A percentile compares a stretch with the other conserved stretches of the same genome.
Evolutionary conservation across 2,113 vertebrate genomes (phyloP).

Genomic region (Trematocara nigrifrons): DNA sequence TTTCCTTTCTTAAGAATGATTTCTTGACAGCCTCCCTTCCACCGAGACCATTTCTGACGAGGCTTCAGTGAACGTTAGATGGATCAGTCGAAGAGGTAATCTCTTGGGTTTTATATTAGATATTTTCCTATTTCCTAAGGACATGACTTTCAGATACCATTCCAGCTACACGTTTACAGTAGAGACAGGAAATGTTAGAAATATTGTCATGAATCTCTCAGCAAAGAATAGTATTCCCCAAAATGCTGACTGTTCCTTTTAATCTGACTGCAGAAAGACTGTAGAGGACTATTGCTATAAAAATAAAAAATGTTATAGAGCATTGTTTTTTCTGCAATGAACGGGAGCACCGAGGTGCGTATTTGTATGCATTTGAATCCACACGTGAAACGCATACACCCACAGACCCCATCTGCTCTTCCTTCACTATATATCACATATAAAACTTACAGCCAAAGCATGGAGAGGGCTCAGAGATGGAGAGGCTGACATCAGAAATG

Average conservation of each 20-base stretch:
- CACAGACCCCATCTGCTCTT: not conserved
- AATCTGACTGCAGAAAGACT: not conserved
- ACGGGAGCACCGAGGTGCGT: not conserved
- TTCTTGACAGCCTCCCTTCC: no score
- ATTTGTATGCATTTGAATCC: not conserved
- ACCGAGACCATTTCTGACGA: no score
- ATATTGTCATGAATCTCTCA: not conserved
- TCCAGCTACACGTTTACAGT: not conserved
- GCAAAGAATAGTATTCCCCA: not conserved
- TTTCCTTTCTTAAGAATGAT: no score
- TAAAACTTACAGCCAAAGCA: conserved; percentile 19
- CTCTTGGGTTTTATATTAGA: no score
- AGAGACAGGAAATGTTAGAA: not conserved
- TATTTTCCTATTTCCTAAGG: no score
- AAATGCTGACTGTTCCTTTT: not conserved
- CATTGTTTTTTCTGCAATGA: not conserved
- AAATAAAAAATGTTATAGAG: not conserved
- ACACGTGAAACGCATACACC: not conserved
- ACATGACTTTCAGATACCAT: not conserved
- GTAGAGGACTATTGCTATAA: not conserved
- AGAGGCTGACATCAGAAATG: conserved; percentile 39
- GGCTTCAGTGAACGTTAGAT: no score
- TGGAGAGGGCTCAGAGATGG: not conserved
- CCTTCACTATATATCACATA: not conserved
- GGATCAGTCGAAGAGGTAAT: no score